Evolutionary conservation across 2,888 invertebrate genomes (phyloP).

Genomic region (Spilarctia lutea): DNA sequence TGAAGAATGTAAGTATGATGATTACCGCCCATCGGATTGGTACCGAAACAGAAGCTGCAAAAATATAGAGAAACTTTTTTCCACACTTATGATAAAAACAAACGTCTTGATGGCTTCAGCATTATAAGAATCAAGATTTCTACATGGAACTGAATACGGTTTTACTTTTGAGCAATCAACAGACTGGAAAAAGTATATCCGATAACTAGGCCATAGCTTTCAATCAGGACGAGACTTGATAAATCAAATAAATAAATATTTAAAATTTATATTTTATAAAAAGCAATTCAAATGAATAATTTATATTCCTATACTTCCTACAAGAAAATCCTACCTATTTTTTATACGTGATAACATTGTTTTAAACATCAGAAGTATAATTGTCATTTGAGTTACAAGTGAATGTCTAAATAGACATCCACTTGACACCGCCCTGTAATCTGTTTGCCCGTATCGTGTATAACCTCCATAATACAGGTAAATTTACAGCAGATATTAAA

Average conservation of each 20-base stretch:
- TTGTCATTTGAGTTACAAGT: constrained; percentile 19
- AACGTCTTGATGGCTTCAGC: background rate
- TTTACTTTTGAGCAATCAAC: background rate
- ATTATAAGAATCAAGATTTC: background rate
- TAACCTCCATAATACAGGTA: constrained; percentile 33
- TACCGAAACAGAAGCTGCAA: too few species aligned
- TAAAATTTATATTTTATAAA: too few species aligned
- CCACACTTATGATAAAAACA: background rate
- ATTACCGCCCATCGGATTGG: too few species aligned
- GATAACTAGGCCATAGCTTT: background rate
- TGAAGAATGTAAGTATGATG: too few species aligned
- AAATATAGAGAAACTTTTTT: too few species aligned
- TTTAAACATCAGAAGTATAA: background rate
- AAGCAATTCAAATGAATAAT: background rate
- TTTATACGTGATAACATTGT: constrained; percentile 6
- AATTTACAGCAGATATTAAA: constrained; percentile 23
- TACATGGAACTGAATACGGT: background rate
- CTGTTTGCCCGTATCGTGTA: background rate
- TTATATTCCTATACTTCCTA: too few species aligned
- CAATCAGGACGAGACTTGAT: background rate
- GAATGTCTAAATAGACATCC: constrained; percentile 19
- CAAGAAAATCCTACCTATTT: background rate
- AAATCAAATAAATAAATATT: too few species aligned
- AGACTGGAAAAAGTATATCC: background rate
- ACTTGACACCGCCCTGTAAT: background rate